Evolutionary conservation across 2,797 vertebrate genomes (phyloP), one percentile per base, ranked within the genome.

Genomic region (Parauchenoglanis punctatus): DNA sequence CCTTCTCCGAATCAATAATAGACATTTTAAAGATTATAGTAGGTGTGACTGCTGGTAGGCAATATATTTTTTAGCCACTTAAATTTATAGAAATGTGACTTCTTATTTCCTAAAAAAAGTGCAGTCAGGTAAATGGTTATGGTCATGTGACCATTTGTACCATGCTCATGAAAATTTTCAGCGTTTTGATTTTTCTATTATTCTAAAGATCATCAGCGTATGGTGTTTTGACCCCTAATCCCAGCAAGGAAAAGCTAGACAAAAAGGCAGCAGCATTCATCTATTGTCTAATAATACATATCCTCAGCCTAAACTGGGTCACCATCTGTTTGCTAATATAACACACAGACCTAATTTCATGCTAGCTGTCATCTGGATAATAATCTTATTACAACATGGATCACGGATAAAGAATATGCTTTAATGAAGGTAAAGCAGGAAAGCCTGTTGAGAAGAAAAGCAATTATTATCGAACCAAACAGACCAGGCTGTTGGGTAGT

Each of bases 261-360:
- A 61, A 31, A 75, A 65, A 67, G 49, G 25, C 84, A 86, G 49
- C 15, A 77, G 67, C 67, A 83, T 75, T 49, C 44, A 44, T 18
- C 25, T 63, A 84, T 86, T 86, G 84, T 80, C 85, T n/a, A 20
- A 46, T 46, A 49, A 67, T 56, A 86, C 40, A 73, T 72, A 80
- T 76, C 63, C 28, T 31, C 46, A 40, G 23, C 49, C 46, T n/a
- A 18, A 72, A 87, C 44, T 76, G 59, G 81, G 86, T 56, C 81
- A 87, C 86, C 86, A 87, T 83, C 81, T 83, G 81, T 83, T 67
- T 18, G 59, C 44, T 65, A 85, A 85, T 73, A 76, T 18, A 85
- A 75, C 72, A 46, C 35, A 63, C 70, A 52, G 56, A 76, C 54
- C 40, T 61, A 80, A 13, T 25, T 54, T 68, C n/a, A 75, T 75